Percentiles rank a stretch among this genome's conserved stretches.
phyloP scores from a whole-genome alignment of 2,797 vertebrate genomes.

The Phrynocephalus forsythii region DNA sequence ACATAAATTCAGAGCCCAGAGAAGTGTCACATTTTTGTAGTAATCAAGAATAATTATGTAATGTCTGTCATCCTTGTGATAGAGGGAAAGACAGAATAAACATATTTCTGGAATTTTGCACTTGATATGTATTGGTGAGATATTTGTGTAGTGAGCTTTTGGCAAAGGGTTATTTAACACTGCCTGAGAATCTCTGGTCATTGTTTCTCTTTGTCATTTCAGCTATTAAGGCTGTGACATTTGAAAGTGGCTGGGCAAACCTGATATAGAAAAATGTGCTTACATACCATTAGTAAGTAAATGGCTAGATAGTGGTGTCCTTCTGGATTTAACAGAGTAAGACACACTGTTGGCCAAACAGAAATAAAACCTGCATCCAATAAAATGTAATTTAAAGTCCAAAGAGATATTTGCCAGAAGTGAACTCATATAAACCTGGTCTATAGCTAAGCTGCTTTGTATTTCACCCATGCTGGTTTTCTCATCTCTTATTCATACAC shows the following conservation, averaged over 20 bases:
- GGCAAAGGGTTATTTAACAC: not conserved
- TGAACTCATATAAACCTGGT: not conserved
- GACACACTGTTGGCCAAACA: not conserved
- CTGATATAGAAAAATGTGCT: not conserved
- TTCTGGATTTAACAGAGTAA: not conserved
- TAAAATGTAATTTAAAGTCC: conserved; percentile 3
- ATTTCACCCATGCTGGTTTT: conserved; percentile 19
- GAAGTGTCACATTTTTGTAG: not conserved
- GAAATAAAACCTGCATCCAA: accelerated
- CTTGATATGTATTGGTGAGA: not conserved
- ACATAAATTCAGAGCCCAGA: not conserved
- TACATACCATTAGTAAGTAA: not conserved
- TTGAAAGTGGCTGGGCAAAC: not conserved
- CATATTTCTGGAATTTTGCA: not conserved
- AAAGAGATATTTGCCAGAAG: conserved; percentile 1
- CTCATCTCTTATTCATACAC: conserved; percentile 28
- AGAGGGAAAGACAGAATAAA: not conserved
- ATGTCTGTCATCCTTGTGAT: not conserved
- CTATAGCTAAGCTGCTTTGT: not conserved
- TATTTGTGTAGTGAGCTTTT: not conserved
- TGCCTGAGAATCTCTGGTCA: not conserved
- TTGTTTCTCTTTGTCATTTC: not conserved
- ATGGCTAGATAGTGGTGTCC: not conserved
- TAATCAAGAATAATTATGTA: not conserved
- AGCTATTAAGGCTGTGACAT: not conserved